Percentiles rank a stretch among this genome's conserved stretches.
Conservation (phyloP, 1,140 invertebrate genomes). For the Amyelois transitella region DNA sequence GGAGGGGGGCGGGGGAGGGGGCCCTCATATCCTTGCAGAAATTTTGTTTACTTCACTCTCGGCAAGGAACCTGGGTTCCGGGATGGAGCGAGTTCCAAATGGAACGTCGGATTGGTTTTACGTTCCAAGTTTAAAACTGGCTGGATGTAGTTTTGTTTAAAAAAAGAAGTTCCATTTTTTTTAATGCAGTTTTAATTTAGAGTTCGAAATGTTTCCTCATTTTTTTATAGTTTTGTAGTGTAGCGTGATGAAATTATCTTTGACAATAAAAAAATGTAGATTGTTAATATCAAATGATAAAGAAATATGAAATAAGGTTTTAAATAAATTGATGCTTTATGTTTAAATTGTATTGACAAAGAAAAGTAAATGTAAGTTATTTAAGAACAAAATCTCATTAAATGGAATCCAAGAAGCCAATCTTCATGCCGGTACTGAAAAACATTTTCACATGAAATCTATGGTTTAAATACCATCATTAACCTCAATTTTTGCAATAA, state of each 20-base stretch:
- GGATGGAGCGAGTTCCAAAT: conserved; percentile 46
- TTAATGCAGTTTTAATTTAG: conserved; percentile 6
- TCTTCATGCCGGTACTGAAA: no score
- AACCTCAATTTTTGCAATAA: not conserved
- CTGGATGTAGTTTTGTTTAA: conserved; percentile 29
- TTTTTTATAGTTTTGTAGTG: no score
- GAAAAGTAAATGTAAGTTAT: no score
- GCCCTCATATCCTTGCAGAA: conserved; percentile 69
- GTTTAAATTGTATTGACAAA: no score
- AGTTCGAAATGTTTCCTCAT: not conserved
- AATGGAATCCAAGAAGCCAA: no score
- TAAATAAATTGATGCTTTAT: no score
- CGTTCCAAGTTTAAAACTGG: conserved; percentile 48
- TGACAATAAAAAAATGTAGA: no score
- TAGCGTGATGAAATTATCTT: no score
- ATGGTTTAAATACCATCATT: not conserved
- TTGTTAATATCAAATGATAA: no score
- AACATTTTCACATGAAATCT: not conserved
- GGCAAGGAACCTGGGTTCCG: conserved; percentile 59
- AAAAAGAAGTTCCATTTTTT: conserved; percentile 6
- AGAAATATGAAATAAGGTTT: no score
- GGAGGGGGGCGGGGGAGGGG: conserved; percentile 21
- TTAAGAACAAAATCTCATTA: no score
- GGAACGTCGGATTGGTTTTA: conserved; percentile 57
- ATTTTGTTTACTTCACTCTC: conserved; percentile 71